Evolutionary conservation across 2,113 vertebrate genomes (phyloP), one percentile per base, ranked within the genome.

Genomic region (Scomber scombrus): DNA sequence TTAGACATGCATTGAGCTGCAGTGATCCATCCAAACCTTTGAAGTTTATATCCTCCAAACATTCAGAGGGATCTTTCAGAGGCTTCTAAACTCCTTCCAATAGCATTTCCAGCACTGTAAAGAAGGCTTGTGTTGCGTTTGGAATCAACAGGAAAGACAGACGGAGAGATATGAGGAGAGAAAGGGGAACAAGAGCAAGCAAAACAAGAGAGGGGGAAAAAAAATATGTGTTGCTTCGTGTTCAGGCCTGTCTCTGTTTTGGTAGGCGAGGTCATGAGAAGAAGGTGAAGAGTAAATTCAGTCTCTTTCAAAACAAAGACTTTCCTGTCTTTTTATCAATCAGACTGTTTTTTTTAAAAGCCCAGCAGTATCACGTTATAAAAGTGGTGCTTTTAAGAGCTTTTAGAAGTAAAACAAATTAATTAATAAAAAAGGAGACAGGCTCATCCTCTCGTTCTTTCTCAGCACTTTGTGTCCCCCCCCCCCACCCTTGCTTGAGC

Each of bases 31-130:
- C 54, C n/a, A 14, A 85, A 54, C 71, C 80, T 49, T 89, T 85
- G 81, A 90, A 86, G 84, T 81, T 89, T 65, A 76, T 62, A 64
- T 75, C 79, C 67, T 67, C 26, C 23, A 58, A 82, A 79, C 40
- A 79, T 80, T 74, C 55, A 43, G 10, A 64, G 15, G 82, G 65
- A 78, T 77, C 64, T 45, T 19, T 46, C 57, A 10, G 57, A 26
- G 62, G 49, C 65, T 54, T 80, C 50, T 63, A 18, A 71, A 65
- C 46, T 66, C 57, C 46, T 52, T 60, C 7, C 74, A 43, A 43
- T 4, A 31, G 60, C 14, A 60, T 77, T 78, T 81, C 3, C 43
- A 63, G 40, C 13, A 14, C 19, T 11, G 72, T 9, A 19, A 61
- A 71, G 67, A 7, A 8, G 61, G 51, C 29, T 62, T 19, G 26